Base-by-base conservation (phyloP, 2,888 invertebrate genomes). In the Leptothorax acervorum region DNA sequence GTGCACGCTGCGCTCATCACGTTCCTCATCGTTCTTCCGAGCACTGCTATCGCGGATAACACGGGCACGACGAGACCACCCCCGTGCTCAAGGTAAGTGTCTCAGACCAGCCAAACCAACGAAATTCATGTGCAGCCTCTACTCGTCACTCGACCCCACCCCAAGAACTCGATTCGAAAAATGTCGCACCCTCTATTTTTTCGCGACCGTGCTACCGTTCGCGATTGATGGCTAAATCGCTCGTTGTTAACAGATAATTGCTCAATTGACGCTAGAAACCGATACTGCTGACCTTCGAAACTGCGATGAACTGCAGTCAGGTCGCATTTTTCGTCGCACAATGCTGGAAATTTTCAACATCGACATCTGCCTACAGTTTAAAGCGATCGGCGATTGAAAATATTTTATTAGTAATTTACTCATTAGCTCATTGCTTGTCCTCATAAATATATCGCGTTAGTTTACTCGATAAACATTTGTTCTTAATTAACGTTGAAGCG, bases 31-130 rank as follows among this genome's bases (percentile, higher is more conserved):
- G 82, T 85, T 84, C 85, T 90, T 55, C 87, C 75, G 84, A 85
- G 83, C 78, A 78, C 53, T 60, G 85, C 86, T 79, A 81, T 51
- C 48, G 87, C 86, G 70, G 90, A 86, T 79, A 85, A 84, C 83
- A 83, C 90, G 85, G 82, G 48, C 86, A 84, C 76, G 85, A 75
- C 76, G 76, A 93, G 92, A 89, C 93, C 91, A 63, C 92, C 92
- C 86, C 94, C 94, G 53, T 94, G 94, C 75, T 71, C 89, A 76
- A 94, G 94, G 94, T 94, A 92, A 94, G 94, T 94, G 78, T 74
- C 83, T 23, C 18, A 65, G n/a, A 81, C 62, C 73, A 81, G 65
- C 55, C 39, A 53, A 74, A 42, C 3, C n/a, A 55, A 23, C 42
- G 18, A 82, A 35, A 71, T 48, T 15, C 28, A 60, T 35, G 60